These are phyloP conservation scores for Thera britannica DNA, from an alignment of 2,888 invertebrate genomes.

Conservation along the genomic window DNA sequence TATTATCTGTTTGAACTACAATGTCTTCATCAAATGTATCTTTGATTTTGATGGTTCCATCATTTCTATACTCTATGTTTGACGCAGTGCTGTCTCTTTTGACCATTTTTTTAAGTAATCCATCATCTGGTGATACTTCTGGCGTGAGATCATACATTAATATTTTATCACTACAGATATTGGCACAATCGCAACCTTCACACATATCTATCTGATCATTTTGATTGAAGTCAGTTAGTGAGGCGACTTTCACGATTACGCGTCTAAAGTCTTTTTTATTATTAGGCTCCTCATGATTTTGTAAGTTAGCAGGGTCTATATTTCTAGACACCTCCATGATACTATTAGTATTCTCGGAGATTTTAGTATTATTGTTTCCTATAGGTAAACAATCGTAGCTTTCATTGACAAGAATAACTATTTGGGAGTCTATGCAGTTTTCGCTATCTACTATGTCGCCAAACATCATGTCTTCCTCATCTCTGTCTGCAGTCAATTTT, in stretches of 20 bases:
- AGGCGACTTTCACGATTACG: conserved; percentile 12
- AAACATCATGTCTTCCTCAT: conserved; percentile 50
- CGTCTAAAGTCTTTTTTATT: conserved; percentile 4
- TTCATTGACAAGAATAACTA: conserved; percentile 44
- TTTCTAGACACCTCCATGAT: conserved; percentile 3
- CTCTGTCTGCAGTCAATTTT: conserved; percentile 31
- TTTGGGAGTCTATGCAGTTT: conserved; percentile 65
- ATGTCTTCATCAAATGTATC: conserved; percentile 64
- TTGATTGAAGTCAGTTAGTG: conserved; percentile 13
- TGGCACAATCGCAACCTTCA: conserved; percentile 58
- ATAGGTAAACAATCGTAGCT: conserved; percentile 48
- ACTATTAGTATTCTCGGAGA: conserved; percentile 17
- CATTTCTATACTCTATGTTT: conserved; percentile 58
- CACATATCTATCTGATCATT: conserved; percentile 41
- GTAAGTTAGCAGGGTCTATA: background rate
- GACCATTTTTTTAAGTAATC: conserved; percentile 5
- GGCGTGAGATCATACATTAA: conserved; percentile 16
- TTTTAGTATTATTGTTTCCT: conserved; percentile 20
- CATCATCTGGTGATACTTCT: background rate
- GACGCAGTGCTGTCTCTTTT: conserved; percentile 41
- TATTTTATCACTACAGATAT: conserved; percentile 39
- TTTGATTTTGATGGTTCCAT: conserved; percentile 70
- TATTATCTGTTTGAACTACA: conserved; percentile 28
- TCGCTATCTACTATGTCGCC: conserved; percentile 55
- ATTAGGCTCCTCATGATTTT: background rate